Evolutionary conservation across 2,888 invertebrate species (phyloP), one percentile per base, ranked within the genome.

Genomic region (Sicus ferrugineus): DNA sequence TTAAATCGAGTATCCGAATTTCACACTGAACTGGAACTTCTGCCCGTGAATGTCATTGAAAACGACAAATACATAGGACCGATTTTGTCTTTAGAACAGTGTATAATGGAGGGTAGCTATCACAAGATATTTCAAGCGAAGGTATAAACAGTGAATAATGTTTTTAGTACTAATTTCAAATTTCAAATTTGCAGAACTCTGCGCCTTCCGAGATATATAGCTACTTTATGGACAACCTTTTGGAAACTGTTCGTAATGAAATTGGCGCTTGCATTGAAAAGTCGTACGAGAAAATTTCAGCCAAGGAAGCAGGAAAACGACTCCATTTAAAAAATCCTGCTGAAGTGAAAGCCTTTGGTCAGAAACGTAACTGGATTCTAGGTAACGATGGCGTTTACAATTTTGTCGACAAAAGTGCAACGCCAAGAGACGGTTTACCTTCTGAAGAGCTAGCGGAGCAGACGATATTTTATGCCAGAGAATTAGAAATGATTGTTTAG

Each of bases 401-500:
- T 77, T 97, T 97, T 85, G 87, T 89, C 0, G 90, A 90, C 48
- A 93, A 93, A 78, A 90, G 92, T 63, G 92, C 92, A 78, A 93
- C 89, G 85, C 89, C 84, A 0, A 90, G 91, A 77, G 93, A 94
- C 83, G 91, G 88, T 73, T 90, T 99, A 76, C 97, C 98, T 0
- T 96, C 98, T 7, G 88, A 90, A 34, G 94, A 97, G 80, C 88
- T 99, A 38, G 97, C 97, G 0, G 92, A 94, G 80, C 96, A 98
- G 85, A 94, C 96, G 21, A 93, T 99, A 77, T 96, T 95, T 83
- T 99, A 99, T 86, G 99, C 98, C 3, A 91, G 94, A 81, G 98
- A 99, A 88, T 89, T 99, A 76, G 98, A 99, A 87, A 98, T 97
- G 97, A 99, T 99, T 88, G 98, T 99, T 72, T 98, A 92, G 89